Evolutionary conservation across 2,888 invertebrate species (phyloP).

Genomic region (Drosophila pegasa): DNA sequence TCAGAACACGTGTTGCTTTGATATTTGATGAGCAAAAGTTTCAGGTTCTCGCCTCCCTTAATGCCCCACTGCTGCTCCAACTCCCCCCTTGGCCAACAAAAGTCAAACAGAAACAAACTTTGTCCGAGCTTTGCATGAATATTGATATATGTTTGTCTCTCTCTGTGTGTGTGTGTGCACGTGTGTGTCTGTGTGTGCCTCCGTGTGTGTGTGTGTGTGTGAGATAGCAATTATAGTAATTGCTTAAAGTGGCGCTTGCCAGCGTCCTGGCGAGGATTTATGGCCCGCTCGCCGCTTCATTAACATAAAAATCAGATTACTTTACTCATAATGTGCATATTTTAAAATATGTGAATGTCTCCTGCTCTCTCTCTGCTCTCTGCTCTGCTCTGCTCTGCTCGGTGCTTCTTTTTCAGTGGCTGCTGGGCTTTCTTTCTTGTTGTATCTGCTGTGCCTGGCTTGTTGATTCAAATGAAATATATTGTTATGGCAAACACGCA

Average conservation of each 20-base stretch:
- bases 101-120: slow-evolving; percentile 72
- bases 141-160: slow-evolving; percentile 63
- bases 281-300: slow-evolving; percentile 68
- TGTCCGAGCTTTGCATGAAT: slow-evolving; percentile 48
- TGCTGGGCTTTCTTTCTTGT: slow-evolving; percentile 11
- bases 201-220: slow-evolving; percentile 23
- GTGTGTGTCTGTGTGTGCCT: slow-evolving; percentile 7
- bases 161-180: slow-evolving; percentile 24
- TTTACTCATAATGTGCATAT: slow-evolving; percentile 77
- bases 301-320: slow-evolving; percentile 81
- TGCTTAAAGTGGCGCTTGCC: slow-evolving; percentile 61
- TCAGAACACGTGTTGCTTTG: slow-evolving; percentile 76
- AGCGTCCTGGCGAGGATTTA: slow-evolving; percentile 54
- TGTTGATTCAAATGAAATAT: slow-evolving; percentile 79
- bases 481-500: slow-evolving; percentile 81
- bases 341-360: slow-evolving; percentile 68
- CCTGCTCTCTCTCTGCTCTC: slow-evolving; percentile 24
- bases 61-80: too few species aligned
- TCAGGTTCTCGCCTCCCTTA: slow-evolving; percentile 3
- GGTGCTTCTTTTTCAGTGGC: slow-evolving; percentile 19
- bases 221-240: slow-evolving; percentile 73
- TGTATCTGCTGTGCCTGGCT: slow-evolving; percentile 45
- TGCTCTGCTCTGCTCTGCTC: slow-evolving; percentile 30
- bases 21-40: slow-evolving; percentile 77
- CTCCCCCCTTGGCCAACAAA: slow-evolving; percentile 9